Percentiles rank a stretch among this genome's conserved stretches.
Evolutionary conservation across 2,113 vertebrate species (phyloP).

Genomic region (Colistium nudipinnis): DNA sequence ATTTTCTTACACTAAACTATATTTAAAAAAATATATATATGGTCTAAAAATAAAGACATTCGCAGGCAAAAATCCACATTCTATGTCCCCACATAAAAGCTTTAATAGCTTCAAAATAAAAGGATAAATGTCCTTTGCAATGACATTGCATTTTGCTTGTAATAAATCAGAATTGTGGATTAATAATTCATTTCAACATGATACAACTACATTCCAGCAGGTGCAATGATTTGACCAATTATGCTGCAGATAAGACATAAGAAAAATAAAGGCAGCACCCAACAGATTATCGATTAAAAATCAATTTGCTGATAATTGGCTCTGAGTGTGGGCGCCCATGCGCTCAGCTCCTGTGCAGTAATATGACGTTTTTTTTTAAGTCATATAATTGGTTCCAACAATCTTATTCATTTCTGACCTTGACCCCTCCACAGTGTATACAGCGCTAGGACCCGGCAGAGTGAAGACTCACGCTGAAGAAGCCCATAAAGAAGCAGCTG

Average conservation of each 20-base stretch:
- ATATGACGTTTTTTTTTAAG: not conserved
- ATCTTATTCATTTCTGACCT: not conserved
- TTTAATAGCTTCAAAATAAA: not conserved
- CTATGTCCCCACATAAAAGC: too few relatives aligned
- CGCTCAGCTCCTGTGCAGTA: constrained; percentile 46
- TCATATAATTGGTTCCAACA: not conserved
- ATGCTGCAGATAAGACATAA: constrained; percentile 34
- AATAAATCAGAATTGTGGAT: not conserved
- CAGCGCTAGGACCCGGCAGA: not conserved
- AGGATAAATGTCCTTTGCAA: not conserved
- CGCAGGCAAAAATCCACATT: too few relatives aligned
- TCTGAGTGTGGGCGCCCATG: not conserved
- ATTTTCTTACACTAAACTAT: too few relatives aligned
- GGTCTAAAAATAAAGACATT: too few relatives aligned
- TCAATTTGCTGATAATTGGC: constrained; percentile 2
- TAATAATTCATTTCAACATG: not conserved
- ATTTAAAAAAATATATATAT: too few relatives aligned
- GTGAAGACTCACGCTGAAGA: not conserved
- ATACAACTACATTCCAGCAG: not conserved
- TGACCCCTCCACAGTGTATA: constrained; percentile 20
- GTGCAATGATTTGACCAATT: constrained; percentile 1
- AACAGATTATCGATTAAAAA: constrained; percentile 16
- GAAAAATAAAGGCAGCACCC: not conserved
- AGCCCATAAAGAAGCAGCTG: not conserved
- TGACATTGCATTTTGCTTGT: not conserved